These are phyloP conservation scores for Lagocephalus sceleratus DNA, from an alignment of 2,797 vertebrate genomes.

Conservation along the genomic window DNA sequence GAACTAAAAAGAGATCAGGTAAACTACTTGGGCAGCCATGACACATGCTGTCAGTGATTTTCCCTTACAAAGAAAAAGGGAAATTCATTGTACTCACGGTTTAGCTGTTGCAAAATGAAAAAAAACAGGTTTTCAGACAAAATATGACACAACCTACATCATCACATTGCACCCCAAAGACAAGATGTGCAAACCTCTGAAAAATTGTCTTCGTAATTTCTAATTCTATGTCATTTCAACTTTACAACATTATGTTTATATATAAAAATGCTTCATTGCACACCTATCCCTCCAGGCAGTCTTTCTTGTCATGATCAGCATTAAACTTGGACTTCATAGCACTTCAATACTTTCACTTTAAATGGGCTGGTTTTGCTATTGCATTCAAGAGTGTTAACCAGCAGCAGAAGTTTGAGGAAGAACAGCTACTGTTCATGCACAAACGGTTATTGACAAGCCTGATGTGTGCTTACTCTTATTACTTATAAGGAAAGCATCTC, in stretches of 20 bases:
- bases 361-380: not conserved
- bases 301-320: too few species aligned
- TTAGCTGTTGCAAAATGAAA: constrained; percentile 2
- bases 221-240: too few species aligned
- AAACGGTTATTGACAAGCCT: constrained; percentile 15
- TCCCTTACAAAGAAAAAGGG: constrained; percentile 8
- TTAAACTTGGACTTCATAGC: too few species aligned
- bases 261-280: too few species aligned
- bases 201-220: too few species aligned
- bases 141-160: not conserved
- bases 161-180: not conserved
- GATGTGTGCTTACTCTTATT: constrained; percentile 8
- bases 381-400: not conserved
- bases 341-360: not conserved
- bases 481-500: constrained; percentile 15
- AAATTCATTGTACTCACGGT: constrained; percentile 1
- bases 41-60: constrained; percentile 14
- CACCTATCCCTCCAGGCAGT: too few species aligned
- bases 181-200: not conserved
- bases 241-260: too few species aligned
- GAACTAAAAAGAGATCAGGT: not conserved
- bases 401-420: not conserved
- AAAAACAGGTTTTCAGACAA: not conserved
- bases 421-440: not conserved
- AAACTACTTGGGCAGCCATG: not conserved